Conservation (phyloP, 2,797 vertebrate genomes). For the Huso huso region DNA sequence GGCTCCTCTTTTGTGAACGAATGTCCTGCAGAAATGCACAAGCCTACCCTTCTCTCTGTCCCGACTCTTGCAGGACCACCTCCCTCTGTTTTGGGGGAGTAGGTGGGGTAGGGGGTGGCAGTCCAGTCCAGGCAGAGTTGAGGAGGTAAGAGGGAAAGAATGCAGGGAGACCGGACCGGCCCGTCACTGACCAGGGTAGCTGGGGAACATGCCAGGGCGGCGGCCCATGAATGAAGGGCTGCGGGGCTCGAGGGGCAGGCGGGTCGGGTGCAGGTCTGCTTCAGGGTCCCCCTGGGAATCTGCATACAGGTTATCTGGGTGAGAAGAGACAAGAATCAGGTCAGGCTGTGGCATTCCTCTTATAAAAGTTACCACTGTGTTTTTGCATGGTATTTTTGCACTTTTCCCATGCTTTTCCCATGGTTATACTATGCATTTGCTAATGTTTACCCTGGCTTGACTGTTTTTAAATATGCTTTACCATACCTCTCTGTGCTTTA, state of each 20-base stretch:
- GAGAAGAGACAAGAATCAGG: conserved; percentile 8
- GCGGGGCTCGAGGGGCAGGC: conserved; percentile 37
- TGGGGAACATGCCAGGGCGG: conserved; percentile 43
- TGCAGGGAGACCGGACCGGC: conserved; percentile 8
- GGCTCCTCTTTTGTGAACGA: conserved; percentile 8
- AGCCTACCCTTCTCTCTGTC: not conserved
- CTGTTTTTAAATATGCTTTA: too few relatives aligned
- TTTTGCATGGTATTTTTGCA: too few relatives aligned
- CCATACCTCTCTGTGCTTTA: too few relatives aligned
- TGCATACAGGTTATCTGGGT: conserved; percentile 55
- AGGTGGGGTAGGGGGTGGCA: conserved; percentile 17
- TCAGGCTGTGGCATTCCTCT: too few relatives aligned
- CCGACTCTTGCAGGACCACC: conserved; percentile 1
- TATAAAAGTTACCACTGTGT: too few relatives aligned
- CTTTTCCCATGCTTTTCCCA: too few relatives aligned
- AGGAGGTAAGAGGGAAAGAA: conserved; percentile 16
- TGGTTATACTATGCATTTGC: too few relatives aligned
- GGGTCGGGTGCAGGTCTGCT: conserved; percentile 67
- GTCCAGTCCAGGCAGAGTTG: conserved; percentile 16
- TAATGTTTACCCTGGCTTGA: too few relatives aligned
- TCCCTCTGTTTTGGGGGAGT: conserved; percentile 11
- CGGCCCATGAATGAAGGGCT: conserved; percentile 41
- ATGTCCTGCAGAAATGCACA: conserved; percentile 11
- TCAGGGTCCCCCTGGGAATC: conserved; percentile 61
- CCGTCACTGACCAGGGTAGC: conserved; percentile 50